Evolutionary conservation across 2,888 invertebrate species (phyloP).

Genomic region (Acholoe squamosa): DNA sequence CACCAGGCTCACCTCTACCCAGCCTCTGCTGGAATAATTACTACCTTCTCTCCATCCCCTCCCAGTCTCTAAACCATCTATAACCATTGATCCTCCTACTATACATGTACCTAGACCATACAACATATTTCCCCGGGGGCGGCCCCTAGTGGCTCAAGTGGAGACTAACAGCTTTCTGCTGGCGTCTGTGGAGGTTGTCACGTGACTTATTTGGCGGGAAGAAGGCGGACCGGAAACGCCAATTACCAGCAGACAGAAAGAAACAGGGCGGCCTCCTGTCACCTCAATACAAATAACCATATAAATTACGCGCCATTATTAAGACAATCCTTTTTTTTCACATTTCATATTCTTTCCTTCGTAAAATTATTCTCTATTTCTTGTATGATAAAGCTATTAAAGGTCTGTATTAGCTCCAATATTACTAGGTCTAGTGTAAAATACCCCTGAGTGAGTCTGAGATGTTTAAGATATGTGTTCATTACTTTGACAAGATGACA

Average conservation of each 20-base stretch:
- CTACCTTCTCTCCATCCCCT: too few species aligned
- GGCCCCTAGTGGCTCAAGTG: neutral
- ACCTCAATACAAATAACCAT: slow-evolving; percentile 21
- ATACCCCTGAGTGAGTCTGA: too few species aligned
- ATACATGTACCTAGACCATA: too few species aligned
- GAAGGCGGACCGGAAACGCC: slow-evolving; percentile 3
- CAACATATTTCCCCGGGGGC: too few species aligned
- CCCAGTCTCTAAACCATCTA: too few species aligned
- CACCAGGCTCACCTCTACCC: too few species aligned
- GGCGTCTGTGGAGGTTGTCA: neutral
- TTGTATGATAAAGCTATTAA: neutral
- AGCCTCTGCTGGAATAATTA: too few species aligned
- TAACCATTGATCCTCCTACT: too few species aligned
- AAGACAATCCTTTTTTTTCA: slow-evolving; percentile 17
- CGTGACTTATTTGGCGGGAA: slow-evolving; percentile 21
- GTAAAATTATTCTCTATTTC: neutral
- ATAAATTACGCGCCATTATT: neutral
- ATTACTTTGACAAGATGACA: too few species aligned
- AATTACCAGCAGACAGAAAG: slow-evolving; percentile 8
- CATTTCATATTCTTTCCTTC: neutral
- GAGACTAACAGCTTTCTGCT: neutral
- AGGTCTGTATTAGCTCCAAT: too few species aligned
- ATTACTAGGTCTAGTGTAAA: too few species aligned
- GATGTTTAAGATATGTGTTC: too few species aligned
- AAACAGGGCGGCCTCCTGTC: neutral